Evolutionary conservation across 2,113 vertebrate genomes (phyloP).

Genomic region (Phylloscopus whistleri): DNA sequence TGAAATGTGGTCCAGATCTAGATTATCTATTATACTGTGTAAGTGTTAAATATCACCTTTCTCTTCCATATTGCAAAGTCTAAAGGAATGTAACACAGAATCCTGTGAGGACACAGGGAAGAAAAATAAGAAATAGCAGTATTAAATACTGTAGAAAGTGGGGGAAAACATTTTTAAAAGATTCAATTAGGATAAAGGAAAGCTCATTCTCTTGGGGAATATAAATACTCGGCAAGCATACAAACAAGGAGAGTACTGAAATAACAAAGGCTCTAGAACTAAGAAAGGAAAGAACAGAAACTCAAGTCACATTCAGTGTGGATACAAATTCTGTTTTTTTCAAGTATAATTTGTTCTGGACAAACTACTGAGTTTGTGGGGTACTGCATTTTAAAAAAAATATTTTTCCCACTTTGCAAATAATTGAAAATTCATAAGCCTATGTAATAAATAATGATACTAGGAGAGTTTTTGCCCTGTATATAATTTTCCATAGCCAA

Average conservation of each 20-base stretch:
- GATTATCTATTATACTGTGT: not conserved
- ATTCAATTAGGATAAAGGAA: conserved; percentile 7
- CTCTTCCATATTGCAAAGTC: not conserved
- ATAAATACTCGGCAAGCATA: not conserved
- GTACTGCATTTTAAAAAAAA: not conserved
- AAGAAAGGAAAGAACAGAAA: not conserved
- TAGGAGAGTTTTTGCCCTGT: not conserved
- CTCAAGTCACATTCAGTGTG: not conserved
- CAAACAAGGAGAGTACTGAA: not conserved
- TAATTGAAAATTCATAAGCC: not conserved
- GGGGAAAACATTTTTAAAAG: not conserved
- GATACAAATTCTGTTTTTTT: not conserved
- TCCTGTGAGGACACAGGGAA: rapidly evolving
- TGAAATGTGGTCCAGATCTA: not conserved
- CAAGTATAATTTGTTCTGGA: not conserved
- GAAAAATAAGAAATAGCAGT: not conserved
- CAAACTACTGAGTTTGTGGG: not conserved
- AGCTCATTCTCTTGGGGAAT: not conserved
- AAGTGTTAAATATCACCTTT: not conserved
- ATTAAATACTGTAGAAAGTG: not conserved
- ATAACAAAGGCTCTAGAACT: not conserved
- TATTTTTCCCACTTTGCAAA: not conserved
- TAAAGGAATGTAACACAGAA: not conserved
- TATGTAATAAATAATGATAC: not conserved
- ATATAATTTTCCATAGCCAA: not conserved